Evolutionary conservation across 2,888 invertebrate species (phyloP), one percentile per base, ranked within the genome.

Genomic region (Philopedon plagiatum): DNA sequence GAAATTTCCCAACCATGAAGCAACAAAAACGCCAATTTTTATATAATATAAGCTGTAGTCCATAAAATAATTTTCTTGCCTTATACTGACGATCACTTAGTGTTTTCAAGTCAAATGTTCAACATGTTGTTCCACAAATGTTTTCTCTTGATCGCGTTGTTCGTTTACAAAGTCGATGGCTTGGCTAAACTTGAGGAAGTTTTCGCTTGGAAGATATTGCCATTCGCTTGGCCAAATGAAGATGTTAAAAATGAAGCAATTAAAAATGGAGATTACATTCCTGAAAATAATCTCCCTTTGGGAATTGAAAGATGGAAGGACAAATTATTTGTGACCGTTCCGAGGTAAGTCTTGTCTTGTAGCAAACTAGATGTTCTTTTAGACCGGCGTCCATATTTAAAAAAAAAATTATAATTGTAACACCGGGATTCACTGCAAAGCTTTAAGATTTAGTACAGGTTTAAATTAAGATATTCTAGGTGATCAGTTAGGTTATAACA

Each of bases 221-320:
- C 89, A 71, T 93, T 88, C 83, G 87, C 87, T 39, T 94, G 92
- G 92, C 91, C 92, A 18, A 87, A 86, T 49, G 87, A 89, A 11
- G 87, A 88, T 70, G 88, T 87, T 44, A 87, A 89, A 78, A 87
- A 89, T 75, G 87, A 86, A 18, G 91, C 92, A n/a, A 85, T 92
- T n/a, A 86, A 86, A 49, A 87, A 87, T n/a, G 90, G 90, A 46
- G 86, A 86, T 57, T 93, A 90, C 81, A 85, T 91, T 4, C 89
- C 88, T 8, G 89, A 86, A 63, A 89, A 93, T 81, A 93, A 93
- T 84, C 85, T 93, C 57, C 92, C 92, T 0, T 84, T 93, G 57
- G 93, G 93, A 11, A 79, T 94, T 72, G 93, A 90, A 62, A 87
- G 89, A 64, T 93, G 92, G 92, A 89, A 88, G 80, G 87, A 91